Evolutionary conservation across 2,797 vertebrate species (phyloP).

Genomic region (Gallirallus australis): DNA sequence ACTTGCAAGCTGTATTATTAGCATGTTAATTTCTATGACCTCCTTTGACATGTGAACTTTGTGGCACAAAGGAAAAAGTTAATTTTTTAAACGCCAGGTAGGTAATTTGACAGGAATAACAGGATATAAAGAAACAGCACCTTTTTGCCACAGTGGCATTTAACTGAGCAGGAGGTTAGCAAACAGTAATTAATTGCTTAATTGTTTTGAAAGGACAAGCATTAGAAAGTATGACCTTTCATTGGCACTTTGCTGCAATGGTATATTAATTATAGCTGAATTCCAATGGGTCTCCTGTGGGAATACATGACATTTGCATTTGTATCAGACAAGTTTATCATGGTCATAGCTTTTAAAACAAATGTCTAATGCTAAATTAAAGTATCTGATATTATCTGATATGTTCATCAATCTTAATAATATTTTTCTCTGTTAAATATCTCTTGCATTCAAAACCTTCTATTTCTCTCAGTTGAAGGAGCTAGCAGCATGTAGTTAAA

Average conservation of each 20-base stretch:
- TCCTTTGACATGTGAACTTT: neutral
- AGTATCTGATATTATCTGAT: neutral
- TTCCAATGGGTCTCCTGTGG: neutral
- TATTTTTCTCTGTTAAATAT: neutral
- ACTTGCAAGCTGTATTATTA: neutral
- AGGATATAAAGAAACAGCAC: neutral
- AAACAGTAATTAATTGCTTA: constrained; percentile 54
- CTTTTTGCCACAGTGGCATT: constrained; percentile 29
- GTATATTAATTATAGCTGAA: constrained; percentile 46
- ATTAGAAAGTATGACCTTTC: constrained; percentile 25
- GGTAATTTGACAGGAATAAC: neutral
- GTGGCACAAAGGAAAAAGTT: neutral
- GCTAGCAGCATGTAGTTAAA: neutral
- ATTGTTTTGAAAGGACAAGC: constrained; percentile 56
- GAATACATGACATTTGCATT: neutral
- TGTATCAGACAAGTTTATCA: neutral
- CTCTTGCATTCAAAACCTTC: neutral
- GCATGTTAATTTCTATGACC: neutral
- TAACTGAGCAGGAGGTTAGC: constrained; percentile 31
- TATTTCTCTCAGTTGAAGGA: neutral
- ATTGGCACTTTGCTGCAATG: neutral
- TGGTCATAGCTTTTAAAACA: neutral
- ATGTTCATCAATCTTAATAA: neutral
- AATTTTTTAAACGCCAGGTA: neutral
- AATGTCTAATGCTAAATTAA: neutral